These are phyloP conservation scores for Chascanopsetta lugubris DNA, from an alignment of 2,113 vertebrate species.

Conservation along the genomic window DNA sequence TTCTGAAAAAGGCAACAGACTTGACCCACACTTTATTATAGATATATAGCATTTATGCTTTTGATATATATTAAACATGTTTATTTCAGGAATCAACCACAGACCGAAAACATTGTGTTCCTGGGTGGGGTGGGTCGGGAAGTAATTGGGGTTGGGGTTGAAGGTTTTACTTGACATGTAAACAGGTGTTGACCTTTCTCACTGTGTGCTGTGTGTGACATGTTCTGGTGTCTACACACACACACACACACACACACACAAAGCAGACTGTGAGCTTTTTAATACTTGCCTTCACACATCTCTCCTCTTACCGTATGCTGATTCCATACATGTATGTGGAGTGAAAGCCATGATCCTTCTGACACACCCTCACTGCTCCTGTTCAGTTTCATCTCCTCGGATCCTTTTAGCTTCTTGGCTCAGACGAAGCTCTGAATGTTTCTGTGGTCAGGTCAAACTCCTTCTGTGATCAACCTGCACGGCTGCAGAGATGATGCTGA, in stretches of 20 bases:
- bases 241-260: background rate
- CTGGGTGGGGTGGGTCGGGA: slow-evolving; percentile 1
- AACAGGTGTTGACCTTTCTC: slow-evolving; percentile 5
- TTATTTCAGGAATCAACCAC: too few species aligned
- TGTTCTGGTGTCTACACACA: background rate
- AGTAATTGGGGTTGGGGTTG: background rate
- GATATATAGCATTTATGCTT: too few species aligned
- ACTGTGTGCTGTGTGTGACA: background rate
- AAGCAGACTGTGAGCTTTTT: slow-evolving; percentile 1
- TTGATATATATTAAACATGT: too few species aligned
- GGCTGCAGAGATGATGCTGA: too few species aligned
- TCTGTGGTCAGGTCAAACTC: too few species aligned
- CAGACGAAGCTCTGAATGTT: too few species aligned
- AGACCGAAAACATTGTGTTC: too few species aligned
- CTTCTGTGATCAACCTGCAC: too few species aligned
- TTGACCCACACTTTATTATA: too few species aligned
- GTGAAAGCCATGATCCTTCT: background rate
- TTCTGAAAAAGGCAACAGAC: too few species aligned
- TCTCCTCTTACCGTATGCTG: background rate
- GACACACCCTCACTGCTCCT: too few species aligned
- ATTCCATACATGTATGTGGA: background rate
- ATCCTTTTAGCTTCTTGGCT: slow-evolving; percentile 20
- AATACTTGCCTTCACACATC: too few species aligned
- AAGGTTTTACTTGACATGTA: background rate
- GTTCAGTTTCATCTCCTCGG: background rate